Evolutionary conservation across 2,113 vertebrate species (phyloP).

Genomic region (Xerus inauris): DNA sequence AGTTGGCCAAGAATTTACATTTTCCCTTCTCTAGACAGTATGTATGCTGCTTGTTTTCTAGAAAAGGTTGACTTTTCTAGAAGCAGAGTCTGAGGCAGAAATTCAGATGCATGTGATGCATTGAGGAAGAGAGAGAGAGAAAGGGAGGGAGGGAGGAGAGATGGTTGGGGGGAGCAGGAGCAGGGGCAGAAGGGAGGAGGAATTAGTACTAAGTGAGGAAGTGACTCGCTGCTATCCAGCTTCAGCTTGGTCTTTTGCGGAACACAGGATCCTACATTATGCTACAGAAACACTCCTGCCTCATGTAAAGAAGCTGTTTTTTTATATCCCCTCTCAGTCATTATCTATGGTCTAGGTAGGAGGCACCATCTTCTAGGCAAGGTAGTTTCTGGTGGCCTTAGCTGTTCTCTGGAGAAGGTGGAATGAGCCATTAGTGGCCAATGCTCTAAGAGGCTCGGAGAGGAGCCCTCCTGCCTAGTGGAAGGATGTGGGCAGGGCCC

Average conservation of each 20-base stretch:
- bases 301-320: background rate
- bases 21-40: background rate
- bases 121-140: background rate
- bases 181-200: background rate
- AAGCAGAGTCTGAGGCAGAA: slow-evolving; percentile 20
- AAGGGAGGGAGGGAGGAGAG: background rate
- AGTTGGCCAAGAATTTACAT: background rate
- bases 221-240: background rate
- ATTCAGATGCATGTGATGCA: background rate
- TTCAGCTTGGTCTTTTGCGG: background rate
- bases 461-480: background rate
- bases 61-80: background rate
- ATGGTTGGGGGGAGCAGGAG: background rate
- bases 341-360: background rate
- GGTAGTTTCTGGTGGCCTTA: background rate
- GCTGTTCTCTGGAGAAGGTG: background rate
- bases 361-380: background rate
- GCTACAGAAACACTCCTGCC: background rate
- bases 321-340: background rate
- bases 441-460: background rate
- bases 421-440: background rate
- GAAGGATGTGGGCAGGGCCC: background rate
- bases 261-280: background rate
- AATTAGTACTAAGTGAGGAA: background rate
- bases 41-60: background rate